Percentiles rank a stretch among this genome's conserved stretches.
Evolutionary conservation across 2,113 vertebrate species (phyloP).

Genomic region (Notarius lentiginosus): DNA sequence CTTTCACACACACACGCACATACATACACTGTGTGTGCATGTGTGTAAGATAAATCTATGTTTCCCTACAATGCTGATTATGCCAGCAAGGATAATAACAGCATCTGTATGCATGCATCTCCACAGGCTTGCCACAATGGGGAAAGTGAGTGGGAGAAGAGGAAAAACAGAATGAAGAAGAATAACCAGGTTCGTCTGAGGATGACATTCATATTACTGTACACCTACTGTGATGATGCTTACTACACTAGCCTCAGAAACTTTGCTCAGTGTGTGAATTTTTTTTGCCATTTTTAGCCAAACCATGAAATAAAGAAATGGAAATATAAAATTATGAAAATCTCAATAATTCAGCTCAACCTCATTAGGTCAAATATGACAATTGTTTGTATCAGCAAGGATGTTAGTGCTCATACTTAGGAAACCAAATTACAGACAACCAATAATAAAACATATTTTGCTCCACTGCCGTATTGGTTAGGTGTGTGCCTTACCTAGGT

Average conservation of each 20-base stretch:
- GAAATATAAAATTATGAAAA: neutral
- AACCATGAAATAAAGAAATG: neutral
- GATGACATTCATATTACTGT: neutral
- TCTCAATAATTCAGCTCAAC: neutral
- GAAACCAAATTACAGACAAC: neutral
- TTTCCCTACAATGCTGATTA: constrained; percentile 23
- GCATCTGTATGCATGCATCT: constrained; percentile 18
- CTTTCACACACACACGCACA: neutral
- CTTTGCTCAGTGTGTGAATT: neutral
- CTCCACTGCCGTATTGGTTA: neutral
- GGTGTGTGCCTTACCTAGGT: constrained; percentile 83
- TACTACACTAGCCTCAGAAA: neutral
- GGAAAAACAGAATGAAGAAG: neutral
- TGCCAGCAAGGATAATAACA: constrained; percentile 21
- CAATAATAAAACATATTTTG: neutral
- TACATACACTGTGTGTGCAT: neutral
- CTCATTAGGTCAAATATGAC: too few relatives aligned
- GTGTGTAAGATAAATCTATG: neutral
- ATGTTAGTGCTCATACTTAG: neutral
- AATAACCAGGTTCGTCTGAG: neutral
- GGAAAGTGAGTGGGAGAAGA: neutral
- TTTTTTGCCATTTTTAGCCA: neutral
- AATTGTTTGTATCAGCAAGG: neutral
- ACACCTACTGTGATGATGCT: neutral
- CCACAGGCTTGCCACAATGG: neutral